Conservation (phyloP, 2,797 vertebrate genomes). For the Ptychobarbus kaznakovi region DNA sequence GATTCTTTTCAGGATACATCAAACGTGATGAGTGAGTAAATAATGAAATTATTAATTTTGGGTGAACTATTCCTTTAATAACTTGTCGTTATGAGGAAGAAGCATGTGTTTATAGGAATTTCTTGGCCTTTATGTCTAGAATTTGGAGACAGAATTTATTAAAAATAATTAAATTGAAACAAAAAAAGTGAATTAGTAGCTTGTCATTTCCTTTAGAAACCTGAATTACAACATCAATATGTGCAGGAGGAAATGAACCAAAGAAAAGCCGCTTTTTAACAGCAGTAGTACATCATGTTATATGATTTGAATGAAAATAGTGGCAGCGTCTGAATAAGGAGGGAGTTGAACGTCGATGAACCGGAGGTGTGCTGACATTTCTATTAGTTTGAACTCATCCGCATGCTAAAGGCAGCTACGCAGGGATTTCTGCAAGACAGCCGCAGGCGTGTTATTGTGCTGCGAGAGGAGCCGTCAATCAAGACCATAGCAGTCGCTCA, state of each 20-base stretch:
- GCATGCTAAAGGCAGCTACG: conserved; percentile 33
- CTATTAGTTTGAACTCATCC: conserved; percentile 54
- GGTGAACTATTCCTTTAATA: neutral
- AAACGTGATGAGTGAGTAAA: neutral
- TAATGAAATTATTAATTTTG: neutral
- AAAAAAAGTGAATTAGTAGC: conserved; percentile 42
- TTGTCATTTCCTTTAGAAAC: conserved; percentile 39
- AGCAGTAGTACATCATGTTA: conserved; percentile 59
- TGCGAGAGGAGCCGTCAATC: conserved; percentile 43
- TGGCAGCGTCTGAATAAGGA: conserved; percentile 33
- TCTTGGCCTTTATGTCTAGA: conserved; percentile 13
- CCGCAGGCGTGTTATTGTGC: conserved; percentile 38
- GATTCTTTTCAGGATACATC: no score
- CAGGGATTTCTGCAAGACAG: conserved; percentile 32
- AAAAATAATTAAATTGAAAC: conserved; percentile 21
- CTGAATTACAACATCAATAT: conserved; percentile 50
- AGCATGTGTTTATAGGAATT: neutral
- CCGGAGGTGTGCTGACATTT: conserved; percentile 54
- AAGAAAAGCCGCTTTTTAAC: conserved; percentile 41
- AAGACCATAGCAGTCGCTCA: conserved; percentile 18
- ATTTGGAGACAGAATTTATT: conserved; percentile 14
- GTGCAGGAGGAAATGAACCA: conserved; percentile 52
- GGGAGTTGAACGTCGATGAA: conserved; percentile 38
- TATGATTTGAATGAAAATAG: conserved; percentile 57
- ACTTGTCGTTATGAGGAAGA: neutral